phyloP scores from a whole-genome alignment of 2,888 invertebrate genomes.

The Synergus gifuensis region DNA sequence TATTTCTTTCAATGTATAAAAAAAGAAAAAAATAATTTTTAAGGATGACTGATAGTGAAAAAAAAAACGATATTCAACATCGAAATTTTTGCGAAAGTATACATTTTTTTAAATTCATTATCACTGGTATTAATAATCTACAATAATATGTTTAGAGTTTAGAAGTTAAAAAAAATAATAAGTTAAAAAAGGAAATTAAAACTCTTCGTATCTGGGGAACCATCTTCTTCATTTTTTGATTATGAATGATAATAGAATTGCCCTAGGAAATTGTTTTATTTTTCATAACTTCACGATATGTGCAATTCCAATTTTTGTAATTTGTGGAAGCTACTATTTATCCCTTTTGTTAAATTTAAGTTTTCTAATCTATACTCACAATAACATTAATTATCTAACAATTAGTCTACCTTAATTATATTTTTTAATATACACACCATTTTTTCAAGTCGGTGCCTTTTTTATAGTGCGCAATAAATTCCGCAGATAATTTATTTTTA shows the following conservation, averaged over 20 bases:
- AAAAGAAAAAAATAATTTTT: neutral
- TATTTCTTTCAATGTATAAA: neutral
- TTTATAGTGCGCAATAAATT: neutral
- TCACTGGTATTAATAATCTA: neutral
- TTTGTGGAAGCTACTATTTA: neutral
- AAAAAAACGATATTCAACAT: neutral
- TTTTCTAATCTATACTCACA: neutral
- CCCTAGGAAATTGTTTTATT: neutral
- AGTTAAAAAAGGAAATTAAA: no score
- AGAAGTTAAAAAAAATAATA: neutral
- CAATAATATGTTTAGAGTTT: neutral
- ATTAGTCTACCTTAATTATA: neutral
- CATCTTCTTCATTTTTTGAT: no score
- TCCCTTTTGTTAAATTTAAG: neutral
- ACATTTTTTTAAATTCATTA: neutral
- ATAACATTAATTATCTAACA: neutral
- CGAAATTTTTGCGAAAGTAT: neutral
- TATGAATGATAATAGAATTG: no score
- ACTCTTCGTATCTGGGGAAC: no score
- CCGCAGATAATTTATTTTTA: no score
- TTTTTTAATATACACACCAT: neutral
- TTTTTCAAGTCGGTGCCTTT: constrained; percentile 22
- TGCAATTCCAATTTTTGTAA: neutral
- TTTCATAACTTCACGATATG: neutral
- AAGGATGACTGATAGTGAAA: neutral